Evolutionary conservation across 2,113 vertebrate species (phyloP).

Genomic region (Rhinoptilus africanus): DNA sequence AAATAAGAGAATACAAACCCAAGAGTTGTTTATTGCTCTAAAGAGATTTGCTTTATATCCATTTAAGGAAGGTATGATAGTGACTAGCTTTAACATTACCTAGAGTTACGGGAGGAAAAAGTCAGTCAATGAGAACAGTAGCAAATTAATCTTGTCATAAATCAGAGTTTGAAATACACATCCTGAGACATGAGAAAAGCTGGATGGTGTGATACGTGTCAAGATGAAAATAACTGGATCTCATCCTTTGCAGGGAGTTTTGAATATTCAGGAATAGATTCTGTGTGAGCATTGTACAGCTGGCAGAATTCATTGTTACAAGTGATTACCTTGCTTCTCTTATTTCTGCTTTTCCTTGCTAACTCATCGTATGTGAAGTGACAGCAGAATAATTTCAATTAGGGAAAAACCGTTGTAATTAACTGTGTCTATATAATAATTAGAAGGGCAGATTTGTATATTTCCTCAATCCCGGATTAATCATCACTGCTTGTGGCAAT

Average conservation of each 20-base stretch:
- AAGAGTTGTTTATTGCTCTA: neutral
- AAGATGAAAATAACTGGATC: neutral
- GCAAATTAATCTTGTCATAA: neutral
- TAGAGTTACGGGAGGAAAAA: neutral
- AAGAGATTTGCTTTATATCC: neutral
- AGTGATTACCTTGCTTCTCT: neutral
- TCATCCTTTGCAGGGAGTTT: neutral
- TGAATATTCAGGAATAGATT: neutral
- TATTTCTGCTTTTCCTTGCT: neutral
- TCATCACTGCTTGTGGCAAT: neutral
- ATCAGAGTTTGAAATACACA: neutral
- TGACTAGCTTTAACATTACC: neutral
- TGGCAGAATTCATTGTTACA: neutral
- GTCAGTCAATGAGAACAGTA: neutral
- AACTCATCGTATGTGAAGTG: neutral
- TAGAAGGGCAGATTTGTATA: neutral
- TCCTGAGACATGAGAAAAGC: neutral
- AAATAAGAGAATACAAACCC: neutral
- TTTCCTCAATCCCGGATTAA: slow-evolving; percentile 26
- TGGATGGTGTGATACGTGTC: neutral
- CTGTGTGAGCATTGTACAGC: neutral
- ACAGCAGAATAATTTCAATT: slow-evolving; percentile 39
- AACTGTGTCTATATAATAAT: slow-evolving; percentile 18
- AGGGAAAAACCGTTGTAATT: neutral
- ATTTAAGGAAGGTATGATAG: neutral